Evolutionary conservation across 2,797 vertebrate genomes (phyloP), one percentile per base, ranked within the genome.

Genomic region (Sparus aurata): DNA sequence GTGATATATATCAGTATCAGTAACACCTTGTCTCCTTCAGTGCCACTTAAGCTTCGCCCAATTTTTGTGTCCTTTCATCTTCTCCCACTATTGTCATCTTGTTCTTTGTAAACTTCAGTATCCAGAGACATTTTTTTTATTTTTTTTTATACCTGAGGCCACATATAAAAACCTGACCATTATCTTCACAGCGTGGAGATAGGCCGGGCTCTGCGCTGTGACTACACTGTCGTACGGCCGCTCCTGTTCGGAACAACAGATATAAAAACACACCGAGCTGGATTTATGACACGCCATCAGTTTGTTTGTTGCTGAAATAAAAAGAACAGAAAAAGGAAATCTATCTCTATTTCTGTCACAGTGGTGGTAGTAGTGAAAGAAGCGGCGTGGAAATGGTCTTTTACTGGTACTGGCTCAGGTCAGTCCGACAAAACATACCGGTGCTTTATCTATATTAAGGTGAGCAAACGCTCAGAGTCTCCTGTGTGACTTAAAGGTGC

Each of bases 131-230:
- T 58, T 73, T 57, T 3, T 38, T 9, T 9, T 38, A 2, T 34
- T 34, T 47, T 61, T 17, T 12, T 61, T 52, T 54, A 23, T 47
- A 59, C 50, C 53, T 12, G 49, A 58, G 54, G 45, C 17, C 30
- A 47, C 13, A 22, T 3, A 38, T 41, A 58, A 65, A 45, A 69
- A 41, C 43, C 5, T 79, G 63, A 34, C 59, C 57, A 69, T 80
- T 73, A 75, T 82, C 69, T 63, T 46, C 15, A 82, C 63, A 45
- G 47, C 57, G n/a, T 75, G 59, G 34, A 38, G 15, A 27, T 22
- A n/a, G 59, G 45, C 38, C 38, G 38, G 41, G 63, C 60, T 41
- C 34, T 52, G 60, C 38, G 60, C 69, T 77, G 76, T 73, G 72
- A 67, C 74, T 43, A 18, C 45, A 13, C 38, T 23, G 67, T 25